A percentile compares a stretch with the other conserved stretches of the same genome.
phyloP scores from a whole-genome alignment of 2,797 vertebrate species.

The Liasis olivaceus region DNA sequence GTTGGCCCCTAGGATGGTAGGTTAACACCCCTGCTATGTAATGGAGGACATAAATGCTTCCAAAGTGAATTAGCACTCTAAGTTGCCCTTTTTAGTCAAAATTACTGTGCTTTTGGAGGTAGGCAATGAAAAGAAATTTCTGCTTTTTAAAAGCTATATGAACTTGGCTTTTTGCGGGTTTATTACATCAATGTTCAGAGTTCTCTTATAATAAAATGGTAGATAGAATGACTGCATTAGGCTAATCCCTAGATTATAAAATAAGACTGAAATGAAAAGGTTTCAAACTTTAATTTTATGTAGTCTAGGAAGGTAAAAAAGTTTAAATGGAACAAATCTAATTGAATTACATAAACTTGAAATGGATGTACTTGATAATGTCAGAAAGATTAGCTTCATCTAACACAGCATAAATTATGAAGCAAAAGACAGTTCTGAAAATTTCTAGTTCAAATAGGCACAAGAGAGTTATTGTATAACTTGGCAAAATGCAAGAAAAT shows the following conservation, averaged over 20 bases:
- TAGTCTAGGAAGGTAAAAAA: slow-evolving; percentile 16
- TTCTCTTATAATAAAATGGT: slow-evolving; percentile 32
- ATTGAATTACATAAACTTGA: slow-evolving; percentile 27
- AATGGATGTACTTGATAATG: slow-evolving; percentile 30
- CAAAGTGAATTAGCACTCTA: not conserved
- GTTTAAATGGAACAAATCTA: slow-evolving; percentile 36
- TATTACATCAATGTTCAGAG: slow-evolving; percentile 10
- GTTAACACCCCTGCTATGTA: not conserved
- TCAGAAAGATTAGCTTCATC: slow-evolving; percentile 29
- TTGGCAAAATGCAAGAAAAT: not conserved
- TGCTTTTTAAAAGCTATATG: slow-evolving; percentile 20
- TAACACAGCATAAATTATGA: slow-evolving; percentile 18
- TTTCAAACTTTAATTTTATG: slow-evolving; percentile 35
- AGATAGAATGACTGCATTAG: slow-evolving; percentile 25
- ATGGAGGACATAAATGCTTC: not conserved
- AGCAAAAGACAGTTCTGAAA: slow-evolving; percentile 12
- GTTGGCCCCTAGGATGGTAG: not conserved
- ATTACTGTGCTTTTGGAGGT: not conserved
- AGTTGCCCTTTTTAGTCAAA: not conserved
- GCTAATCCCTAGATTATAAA: slow-evolving; percentile 28
- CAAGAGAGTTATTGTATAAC: slow-evolving; percentile 6
- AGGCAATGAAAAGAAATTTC: slow-evolving; percentile 2
- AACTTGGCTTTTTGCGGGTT: slow-evolving; percentile 3
- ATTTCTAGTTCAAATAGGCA: not conserved
- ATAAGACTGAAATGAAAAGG: slow-evolving; percentile 16